phyloP scores from a whole-genome alignment of 2,797 vertebrate genomes.

The Eulemur rubriventer region DNA sequence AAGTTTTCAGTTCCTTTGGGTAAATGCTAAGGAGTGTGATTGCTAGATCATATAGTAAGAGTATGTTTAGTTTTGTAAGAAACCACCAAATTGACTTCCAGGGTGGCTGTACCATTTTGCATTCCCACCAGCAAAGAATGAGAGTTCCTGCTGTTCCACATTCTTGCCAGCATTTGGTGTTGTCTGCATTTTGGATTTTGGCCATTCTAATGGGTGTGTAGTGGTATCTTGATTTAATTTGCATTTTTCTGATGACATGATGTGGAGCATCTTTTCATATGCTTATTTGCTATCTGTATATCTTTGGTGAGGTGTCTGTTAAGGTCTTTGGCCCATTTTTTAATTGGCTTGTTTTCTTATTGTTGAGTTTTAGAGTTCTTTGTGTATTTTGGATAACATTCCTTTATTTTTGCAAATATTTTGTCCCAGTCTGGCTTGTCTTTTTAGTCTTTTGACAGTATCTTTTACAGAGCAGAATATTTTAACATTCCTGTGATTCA shows the following conservation, averaged over 20 bases:
- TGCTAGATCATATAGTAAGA: background rate
- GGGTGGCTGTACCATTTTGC: background rate
- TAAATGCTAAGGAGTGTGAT: background rate
- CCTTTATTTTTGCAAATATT: background rate
- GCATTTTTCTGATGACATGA: background rate
- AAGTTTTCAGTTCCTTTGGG: background rate
- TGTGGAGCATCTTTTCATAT: background rate
- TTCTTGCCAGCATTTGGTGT: background rate
- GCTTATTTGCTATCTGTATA: background rate
- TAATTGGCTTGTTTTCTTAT: background rate
- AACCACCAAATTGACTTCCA: background rate
- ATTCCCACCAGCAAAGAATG: background rate
- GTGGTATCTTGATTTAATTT: background rate
- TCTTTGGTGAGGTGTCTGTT: background rate
- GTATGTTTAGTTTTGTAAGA: slow-evolving; percentile 1
- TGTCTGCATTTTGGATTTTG: background rate
- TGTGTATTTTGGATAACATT: background rate
- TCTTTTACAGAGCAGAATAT: background rate
- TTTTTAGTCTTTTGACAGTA: background rate
- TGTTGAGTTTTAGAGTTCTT: background rate
- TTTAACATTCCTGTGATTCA: background rate
- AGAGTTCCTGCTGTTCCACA: background rate
- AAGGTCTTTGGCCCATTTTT: background rate
- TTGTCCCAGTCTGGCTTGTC: background rate
- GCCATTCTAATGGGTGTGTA: background rate